A percentile compares a stretch with the other conserved stretches of the same genome.
Conservation (phyloP, 1,140 invertebrate genomes). For the Nasonia vitripennis region DNA sequence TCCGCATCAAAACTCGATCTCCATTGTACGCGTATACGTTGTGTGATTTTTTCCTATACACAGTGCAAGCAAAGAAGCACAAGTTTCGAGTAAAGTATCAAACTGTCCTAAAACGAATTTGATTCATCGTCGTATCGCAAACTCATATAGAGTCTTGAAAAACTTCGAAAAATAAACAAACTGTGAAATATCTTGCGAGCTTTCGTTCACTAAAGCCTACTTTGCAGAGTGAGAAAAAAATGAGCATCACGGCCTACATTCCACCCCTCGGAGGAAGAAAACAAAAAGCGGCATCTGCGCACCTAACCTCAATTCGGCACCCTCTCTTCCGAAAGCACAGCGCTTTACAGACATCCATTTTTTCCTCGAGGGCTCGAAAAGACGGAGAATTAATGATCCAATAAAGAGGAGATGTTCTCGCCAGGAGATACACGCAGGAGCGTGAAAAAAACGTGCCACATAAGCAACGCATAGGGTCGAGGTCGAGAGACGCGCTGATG, state of each 20-base stretch:
- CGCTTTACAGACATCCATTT: too few species aligned
- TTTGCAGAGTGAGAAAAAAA: too few species aligned
- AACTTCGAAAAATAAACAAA: too few species aligned
- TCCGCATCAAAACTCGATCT: not conserved
- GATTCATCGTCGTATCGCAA: too few species aligned
- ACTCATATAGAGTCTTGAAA: too few species aligned
- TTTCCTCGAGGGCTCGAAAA: not conserved
- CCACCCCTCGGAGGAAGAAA: too few species aligned
- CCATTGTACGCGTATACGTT: not conserved
- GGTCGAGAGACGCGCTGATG: conserved; percentile 15
- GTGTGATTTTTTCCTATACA: not conserved
- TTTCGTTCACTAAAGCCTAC: too few species aligned
- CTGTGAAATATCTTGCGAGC: too few species aligned
- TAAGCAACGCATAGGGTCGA: conserved; percentile 15
- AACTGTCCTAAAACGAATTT: not conserved
- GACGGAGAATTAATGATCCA: not conserved
- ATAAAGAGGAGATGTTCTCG: not conserved
- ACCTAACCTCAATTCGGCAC: too few species aligned
- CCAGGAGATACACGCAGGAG: not conserved
- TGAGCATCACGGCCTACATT: too few species aligned
- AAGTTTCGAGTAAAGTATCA: not conserved
- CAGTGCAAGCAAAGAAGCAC: not conserved
- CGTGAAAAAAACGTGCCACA: not conserved
- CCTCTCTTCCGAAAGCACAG: too few species aligned
- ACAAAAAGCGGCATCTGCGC: too few species aligned